A percentile compares a stretch with the other conserved stretches of the same genome.
These are phyloP conservation scores for Hippopotamyrus pictus DNA, from an alignment of 2,797 vertebrate genomes.

Conservation along the genomic window DNA sequence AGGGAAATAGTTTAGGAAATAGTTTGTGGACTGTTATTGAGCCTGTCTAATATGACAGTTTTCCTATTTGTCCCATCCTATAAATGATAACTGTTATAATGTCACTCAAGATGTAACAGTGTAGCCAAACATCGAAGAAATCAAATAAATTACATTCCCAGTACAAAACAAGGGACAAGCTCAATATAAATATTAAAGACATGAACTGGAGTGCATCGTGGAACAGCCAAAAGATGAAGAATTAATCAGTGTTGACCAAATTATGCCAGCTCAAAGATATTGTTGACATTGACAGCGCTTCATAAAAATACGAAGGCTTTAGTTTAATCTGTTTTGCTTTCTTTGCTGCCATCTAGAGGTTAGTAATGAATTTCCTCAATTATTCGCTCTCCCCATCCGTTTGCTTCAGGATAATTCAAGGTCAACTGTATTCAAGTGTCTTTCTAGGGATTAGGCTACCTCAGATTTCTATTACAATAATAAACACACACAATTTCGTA, in stretches of 20 bases:
- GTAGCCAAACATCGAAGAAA: neutral
- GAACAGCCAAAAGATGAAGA: neutral
- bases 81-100: neutral
- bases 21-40: neutral
- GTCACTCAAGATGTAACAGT: neutral
- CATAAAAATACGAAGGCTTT: neutral
- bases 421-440: neutral
- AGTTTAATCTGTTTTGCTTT: neutral
- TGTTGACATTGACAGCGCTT: neutral
- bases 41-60: neutral
- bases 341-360: neutral
- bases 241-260: neutral
- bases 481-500: neutral
- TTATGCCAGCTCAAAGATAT: neutral
- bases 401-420: neutral
- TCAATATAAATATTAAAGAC: neutral
- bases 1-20: neutral
- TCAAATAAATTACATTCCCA: neutral
- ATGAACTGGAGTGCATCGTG: neutral
- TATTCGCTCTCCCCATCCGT: neutral
- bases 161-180: neutral
- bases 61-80: neutral
- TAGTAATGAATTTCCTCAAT: neutral
- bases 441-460: neutral
- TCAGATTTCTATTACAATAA: neutral